Evolutionary conservation across 2,797 vertebrate species (phyloP), one percentile per base, ranked within the genome.

Genomic region (Staurois parvus): DNA sequence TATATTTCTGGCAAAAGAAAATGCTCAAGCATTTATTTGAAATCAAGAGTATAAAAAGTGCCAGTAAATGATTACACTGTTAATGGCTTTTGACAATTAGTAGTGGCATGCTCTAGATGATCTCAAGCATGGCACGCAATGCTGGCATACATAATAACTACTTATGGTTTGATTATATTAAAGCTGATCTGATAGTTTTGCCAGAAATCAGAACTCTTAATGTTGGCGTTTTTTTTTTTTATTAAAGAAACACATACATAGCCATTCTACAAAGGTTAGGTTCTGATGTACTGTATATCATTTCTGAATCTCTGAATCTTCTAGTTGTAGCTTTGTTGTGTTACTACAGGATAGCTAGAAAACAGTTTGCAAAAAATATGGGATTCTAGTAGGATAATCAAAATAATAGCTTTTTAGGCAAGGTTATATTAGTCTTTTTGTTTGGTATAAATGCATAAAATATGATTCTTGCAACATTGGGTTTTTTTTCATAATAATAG

Each of bases 81-180:
- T 78, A 86, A 83, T 78, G 62, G 48, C 59, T 81, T 76, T 64
- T 86, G 73, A 81, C 79, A 82, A 82, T 76, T 81, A 86, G 79
- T 45, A 72, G 67, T 78, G 74, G 74, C 79, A 73, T 62, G 70
- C 68, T 77, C 73, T 72, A 72, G 79, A 82, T 78, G 67, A 86
- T 66, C 79, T 78, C 74, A 86, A 73, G 79, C 79, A 78, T 86
- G 29, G 80, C 80, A 66, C 67, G 68, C 29, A 83, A 74, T 82
- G 79, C 80, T 82, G 79, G 79, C 68, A 64, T 67, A 45, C 82
- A 64, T 86, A 86, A 86, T 52, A 83, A 28, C 74, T 83, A 83
- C 85, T 86, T 78, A 78, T 83, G 74, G 74, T 72, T 82, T 83
- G 79, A 83, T 86, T 82, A 67, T 72, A 86, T 86, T 86, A 83